Evolutionary conservation across 2,888 invertebrate species (phyloP).

Genomic region (Aspidiotus rigidus): DNA sequence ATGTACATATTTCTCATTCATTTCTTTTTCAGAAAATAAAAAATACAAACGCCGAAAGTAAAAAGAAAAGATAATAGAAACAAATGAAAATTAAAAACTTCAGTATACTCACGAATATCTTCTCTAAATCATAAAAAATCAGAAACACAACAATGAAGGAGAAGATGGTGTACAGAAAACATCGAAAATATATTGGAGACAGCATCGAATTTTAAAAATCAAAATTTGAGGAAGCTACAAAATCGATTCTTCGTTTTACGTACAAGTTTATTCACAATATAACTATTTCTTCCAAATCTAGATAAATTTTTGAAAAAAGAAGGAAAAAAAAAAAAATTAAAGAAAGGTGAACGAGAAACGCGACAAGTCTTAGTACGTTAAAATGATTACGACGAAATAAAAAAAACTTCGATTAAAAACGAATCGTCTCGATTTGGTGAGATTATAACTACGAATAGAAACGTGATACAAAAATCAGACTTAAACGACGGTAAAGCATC

Average conservation of each 20-base stretch:
- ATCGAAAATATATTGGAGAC: no score
- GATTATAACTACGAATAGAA: neutral
- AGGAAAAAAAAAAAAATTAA: neutral
- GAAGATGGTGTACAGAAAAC: no score
- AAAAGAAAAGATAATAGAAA: neutral
- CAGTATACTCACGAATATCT: neutral
- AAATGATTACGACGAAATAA: neutral
- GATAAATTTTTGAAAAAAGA: neutral
- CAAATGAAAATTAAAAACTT: neutral
- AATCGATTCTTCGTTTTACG: no score
- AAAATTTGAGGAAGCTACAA: no score
- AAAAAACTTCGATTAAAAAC: neutral
- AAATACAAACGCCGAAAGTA: neutral
- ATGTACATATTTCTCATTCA: neutral
- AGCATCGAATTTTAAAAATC: no score
- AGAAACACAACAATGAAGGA: no score
- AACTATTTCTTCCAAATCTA: neutral
- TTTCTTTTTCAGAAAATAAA: neutral
- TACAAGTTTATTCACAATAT: neutral
- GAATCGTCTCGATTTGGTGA: neutral
- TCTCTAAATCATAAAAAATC: neutral
- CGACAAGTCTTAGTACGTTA: neutral
- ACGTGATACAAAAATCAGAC: conserved; percentile 2
- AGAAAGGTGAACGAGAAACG: neutral
- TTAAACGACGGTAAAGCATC: conserved; percentile 1